Base-by-base conservation (phyloP, 2,113 vertebrate genomes). In the Neoarius graeffei region DNA sequence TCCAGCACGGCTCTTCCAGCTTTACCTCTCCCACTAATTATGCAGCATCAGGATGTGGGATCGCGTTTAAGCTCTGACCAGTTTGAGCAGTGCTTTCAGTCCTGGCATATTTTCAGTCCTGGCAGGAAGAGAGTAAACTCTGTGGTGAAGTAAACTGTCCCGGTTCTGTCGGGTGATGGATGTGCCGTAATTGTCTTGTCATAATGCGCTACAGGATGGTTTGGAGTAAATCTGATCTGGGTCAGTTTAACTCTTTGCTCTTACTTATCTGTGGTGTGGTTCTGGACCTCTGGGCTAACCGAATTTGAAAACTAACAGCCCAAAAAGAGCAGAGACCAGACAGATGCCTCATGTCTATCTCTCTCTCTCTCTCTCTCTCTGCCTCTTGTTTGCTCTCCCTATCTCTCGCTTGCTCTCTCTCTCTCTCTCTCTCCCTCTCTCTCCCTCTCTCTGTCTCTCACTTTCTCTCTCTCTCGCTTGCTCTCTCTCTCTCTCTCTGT, bases 141-240 rank as follows among this genome's bases (percentile, higher is more conserved):
- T 71, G 15, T 10, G 25, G 15, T 81, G 54, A 35, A 35, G 56
- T 35, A 11, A 20, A 59, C 56, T 19, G 15, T 81, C n/a, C 15
- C 7, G 8, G 56, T 5, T 81, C 79, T 57, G n/a, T 81, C 30
- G 4, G 30, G 57, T 59, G 80, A 81, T 62, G 20, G 5, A 82
- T 48, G 27, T 19, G 4, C 7, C 25, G 80, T 62, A 25, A 25
- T 62, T 62, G 19, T 42, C 27, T 81, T 59, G 54, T 60, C 11
- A 14, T 77, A 77, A n/a, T 54, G 27, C 74, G 30, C 59, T 54
- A 30, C 87, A 69, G 60, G 62, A 64, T 77, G n/a, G 66, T 83
- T 76, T 56, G 69, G 27, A 50, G 23, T 64, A 15, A 74, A 76
- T 25, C 7, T 77, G 84, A 88, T 66, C 15, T n/a, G 54, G 59